Conservation (phyloP, 2,797 vertebrate species). For the Acanthis flammea region DNA sequence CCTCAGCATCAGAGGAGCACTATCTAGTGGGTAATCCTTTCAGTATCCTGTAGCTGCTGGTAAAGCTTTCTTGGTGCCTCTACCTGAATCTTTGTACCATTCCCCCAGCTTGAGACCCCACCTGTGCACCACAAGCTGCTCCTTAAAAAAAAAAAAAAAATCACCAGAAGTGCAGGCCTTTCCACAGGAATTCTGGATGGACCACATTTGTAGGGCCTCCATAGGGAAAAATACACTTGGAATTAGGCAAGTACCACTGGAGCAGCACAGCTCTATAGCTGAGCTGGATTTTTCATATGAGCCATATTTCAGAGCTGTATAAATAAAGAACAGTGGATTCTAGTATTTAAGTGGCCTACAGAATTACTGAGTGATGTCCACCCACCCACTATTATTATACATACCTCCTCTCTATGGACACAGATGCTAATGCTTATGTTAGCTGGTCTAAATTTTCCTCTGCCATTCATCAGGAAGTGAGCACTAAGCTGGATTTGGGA, state of each 20-base stretch:
- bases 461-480: background rate
- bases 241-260: background rate
- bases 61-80: background rate
- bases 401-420: background rate
- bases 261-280: background rate
- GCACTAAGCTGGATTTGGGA: background rate
- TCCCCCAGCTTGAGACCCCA: accelerated
- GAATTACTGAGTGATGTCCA: background rate
- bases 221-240: background rate
- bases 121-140: background rate
- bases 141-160: background rate
- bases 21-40: background rate
- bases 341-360: background rate
- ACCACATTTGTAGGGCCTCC: background rate
- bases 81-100: background rate
- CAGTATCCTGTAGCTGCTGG: background rate
- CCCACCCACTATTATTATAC: background rate
- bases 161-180: background rate
- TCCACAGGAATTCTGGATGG: background rate
- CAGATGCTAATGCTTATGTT: conserved; percentile 11
- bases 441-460: conserved; percentile 2
- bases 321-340: background rate
- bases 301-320: background rate
- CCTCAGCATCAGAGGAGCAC: background rate
- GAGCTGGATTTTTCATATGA: background rate